A percentile compares a stretch with the other conserved stretches of the same genome.
These are phyloP conservation scores for Zalophus californianus DNA, from an alignment of 2,797 vertebrate species.

Conservation along the genomic window DNA sequence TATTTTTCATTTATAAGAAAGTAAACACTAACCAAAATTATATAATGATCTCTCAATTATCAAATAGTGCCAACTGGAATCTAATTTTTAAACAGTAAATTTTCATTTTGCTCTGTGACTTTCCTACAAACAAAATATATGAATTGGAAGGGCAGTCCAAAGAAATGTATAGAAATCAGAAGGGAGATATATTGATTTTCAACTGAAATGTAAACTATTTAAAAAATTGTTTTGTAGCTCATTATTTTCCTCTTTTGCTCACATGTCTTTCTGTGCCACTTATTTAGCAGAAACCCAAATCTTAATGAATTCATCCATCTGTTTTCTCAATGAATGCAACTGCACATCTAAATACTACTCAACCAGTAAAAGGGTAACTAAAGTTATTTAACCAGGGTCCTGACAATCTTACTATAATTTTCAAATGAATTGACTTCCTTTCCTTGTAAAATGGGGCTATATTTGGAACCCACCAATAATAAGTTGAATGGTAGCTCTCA, in stretches of 20 bases:
- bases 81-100: constrained; percentile 7
- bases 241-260: background rate
- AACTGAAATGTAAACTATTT: background rate
- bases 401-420: background rate
- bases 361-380: background rate
- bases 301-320: background rate
- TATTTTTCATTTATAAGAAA: constrained; percentile 41
- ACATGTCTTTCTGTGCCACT: background rate
- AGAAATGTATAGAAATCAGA: background rate
- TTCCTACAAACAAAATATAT: constrained; percentile 6
- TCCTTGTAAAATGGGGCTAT: background rate
- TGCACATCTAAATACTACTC: background rate
- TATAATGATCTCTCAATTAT: background rate
- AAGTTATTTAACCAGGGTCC: background rate
- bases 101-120: background rate
- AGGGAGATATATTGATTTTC: constrained; percentile 1
- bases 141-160: background rate
- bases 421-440: background rate
- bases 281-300: constrained; percentile 4
- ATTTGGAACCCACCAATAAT: background rate
- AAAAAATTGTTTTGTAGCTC: background rate
- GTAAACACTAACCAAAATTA: background rate
- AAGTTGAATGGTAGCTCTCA: background rate
- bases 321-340: background rate
- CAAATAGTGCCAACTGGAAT: background rate